These are phyloP conservation scores for Neofelis nebulosa DNA, from an alignment of 2,113 vertebrate genomes.

Conservation along the genomic window DNA sequence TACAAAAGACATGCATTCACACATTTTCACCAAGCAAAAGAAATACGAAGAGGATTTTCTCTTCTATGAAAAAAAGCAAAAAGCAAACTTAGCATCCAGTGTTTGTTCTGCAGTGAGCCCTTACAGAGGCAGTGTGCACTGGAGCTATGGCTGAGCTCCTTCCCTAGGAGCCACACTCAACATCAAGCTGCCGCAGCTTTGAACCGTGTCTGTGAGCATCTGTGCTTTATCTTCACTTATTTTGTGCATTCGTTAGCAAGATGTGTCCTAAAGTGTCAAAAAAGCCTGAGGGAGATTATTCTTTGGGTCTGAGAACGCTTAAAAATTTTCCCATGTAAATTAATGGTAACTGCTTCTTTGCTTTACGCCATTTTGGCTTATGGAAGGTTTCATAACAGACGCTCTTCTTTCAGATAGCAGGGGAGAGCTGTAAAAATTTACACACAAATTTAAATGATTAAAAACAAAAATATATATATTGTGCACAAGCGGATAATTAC, in stretches of 20 bases:
- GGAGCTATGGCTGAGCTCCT: background rate
- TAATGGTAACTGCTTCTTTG: background rate
- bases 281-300: background rate
- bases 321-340: background rate
- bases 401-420: background rate
- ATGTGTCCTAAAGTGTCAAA: background rate
- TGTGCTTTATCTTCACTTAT: background rate
- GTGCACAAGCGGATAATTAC: background rate
- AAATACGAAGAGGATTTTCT: background rate
- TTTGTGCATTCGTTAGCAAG: background rate
- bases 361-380: background rate
- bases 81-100: background rate
- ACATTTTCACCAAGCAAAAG: background rate
- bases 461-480: background rate
- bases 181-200: background rate
- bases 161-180: background rate
- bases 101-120: background rate
- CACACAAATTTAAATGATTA: constrained; percentile 45
- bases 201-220: background rate
- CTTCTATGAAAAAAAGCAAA: background rate
- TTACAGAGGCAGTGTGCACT: background rate
- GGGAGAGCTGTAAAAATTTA: background rate
- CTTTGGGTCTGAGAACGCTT: background rate
- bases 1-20: background rate
- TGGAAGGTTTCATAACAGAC: background rate